These are phyloP conservation scores for Passer domesticus DNA, from an alignment of 2,113 vertebrate species.

Conservation along the genomic window DNA sequence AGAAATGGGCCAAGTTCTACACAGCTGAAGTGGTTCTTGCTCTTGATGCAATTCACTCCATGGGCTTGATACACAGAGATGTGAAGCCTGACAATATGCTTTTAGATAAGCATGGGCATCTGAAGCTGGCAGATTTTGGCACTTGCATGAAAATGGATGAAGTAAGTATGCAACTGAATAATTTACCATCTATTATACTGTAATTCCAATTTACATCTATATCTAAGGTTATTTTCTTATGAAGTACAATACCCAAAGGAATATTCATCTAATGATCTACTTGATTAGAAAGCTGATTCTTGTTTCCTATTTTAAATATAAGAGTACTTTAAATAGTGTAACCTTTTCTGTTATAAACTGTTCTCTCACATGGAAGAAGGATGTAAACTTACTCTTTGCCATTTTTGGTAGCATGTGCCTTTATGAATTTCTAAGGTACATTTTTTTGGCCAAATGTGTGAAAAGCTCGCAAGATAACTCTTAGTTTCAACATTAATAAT, in stretches of 20 bases:
- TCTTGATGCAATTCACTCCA: conserved; percentile 96
- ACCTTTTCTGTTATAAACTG: not conserved
- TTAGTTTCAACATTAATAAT: not conserved
- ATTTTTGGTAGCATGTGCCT: not conserved
- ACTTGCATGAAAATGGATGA: conserved; percentile 99
- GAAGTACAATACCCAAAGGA: not conserved
- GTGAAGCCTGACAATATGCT: conserved; percentile 99
- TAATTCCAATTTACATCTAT: not conserved
- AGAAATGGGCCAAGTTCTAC: conserved; percentile 98
- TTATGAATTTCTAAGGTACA: not conserved
- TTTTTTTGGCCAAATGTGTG: not conserved
- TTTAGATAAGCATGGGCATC: conserved; percentile 90
- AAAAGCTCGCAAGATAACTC: not conserved
- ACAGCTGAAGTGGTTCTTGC: conserved; percentile 97
- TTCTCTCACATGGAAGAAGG: not conserved
- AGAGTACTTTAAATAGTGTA: not conserved
- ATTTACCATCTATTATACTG: not conserved
- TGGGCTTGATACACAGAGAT: conserved; percentile 98
- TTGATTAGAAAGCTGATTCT: not conserved
- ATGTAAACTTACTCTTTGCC: conserved; percentile 10
- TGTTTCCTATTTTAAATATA: not conserved
- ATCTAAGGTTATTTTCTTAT: not conserved
- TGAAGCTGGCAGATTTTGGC: conserved; percentile 98
- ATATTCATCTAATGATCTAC: not conserved
- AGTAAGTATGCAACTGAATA: conserved; percentile 76